Conservation (phyloP, 2,797 vertebrate species). For the Remorina albescens region DNA sequence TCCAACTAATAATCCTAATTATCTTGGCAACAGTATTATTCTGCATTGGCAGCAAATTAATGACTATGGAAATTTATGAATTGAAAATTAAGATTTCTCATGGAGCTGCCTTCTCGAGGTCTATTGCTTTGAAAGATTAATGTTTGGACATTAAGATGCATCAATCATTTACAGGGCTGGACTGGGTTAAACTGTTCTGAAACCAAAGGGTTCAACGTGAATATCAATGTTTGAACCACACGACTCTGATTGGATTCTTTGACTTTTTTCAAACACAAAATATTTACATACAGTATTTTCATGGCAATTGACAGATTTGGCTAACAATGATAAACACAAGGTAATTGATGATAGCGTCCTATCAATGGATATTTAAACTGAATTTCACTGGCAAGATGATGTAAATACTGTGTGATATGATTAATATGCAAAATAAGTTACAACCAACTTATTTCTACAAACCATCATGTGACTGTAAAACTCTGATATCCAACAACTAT, state of each 20-base stretch:
- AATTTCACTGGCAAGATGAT: constrained; percentile 19
- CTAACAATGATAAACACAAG: constrained; percentile 13
- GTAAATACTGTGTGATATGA: constrained; percentile 5
- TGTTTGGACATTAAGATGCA: constrained; percentile 71
- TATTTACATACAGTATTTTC: constrained; percentile 24
- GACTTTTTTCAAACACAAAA: not conserved
- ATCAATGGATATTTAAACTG: constrained; percentile 6
- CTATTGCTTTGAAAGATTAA: constrained; percentile 76
- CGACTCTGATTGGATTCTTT: constrained; percentile 24
- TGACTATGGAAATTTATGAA: constrained; percentile 50
- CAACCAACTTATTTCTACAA: constrained; percentile 31
- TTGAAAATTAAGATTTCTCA: constrained; percentile 60
- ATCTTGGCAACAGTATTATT: constrained; percentile 37
- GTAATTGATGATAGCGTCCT: constrained; percentile 17
- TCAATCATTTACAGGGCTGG: constrained; percentile 75
- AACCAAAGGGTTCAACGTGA: constrained; percentile 54
- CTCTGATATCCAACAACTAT: constrained; percentile 50
- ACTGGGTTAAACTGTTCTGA: constrained; percentile 70
- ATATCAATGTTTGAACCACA: constrained; percentile 55
- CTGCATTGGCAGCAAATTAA: constrained; percentile 52
- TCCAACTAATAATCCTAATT: constrained; percentile 24
- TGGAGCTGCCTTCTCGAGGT: constrained; percentile 48
- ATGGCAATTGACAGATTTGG: not conserved
- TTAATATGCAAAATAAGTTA: constrained; percentile 31
- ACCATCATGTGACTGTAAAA: constrained; percentile 45